Evolutionary conservation across 1,140 invertebrate genomes (phyloP), one percentile per base, ranked within the genome.

Genomic region (Microplitis demolitor): DNA sequence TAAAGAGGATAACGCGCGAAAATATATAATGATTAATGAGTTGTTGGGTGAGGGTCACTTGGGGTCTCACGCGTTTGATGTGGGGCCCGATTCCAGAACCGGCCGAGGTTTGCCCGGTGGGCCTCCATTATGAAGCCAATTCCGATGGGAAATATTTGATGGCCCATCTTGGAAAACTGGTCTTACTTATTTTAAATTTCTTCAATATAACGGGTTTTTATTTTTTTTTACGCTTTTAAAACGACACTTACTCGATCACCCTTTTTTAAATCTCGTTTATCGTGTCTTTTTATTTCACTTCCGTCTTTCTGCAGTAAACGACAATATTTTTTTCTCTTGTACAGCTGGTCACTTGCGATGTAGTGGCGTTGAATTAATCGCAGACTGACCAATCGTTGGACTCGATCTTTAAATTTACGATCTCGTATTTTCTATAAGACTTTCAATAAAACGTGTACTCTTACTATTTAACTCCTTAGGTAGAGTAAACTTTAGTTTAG

Each of bases 11-110:
- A 45, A 45, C 39, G 39, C 39, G 54, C 62, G 73, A 69, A 71
- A 75, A 81, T 83, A 82, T 83, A 80, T 83, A 83, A 83, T 84
- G 83, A 84, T 84, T 83, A 82, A 84, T 83, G 79, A 75, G 56
- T 34, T 51, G 53, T 37, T 53, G 45, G 50, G 61, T 56, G 54
- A 71, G 64, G 69, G 69, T 56, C 73, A 67, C 11, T 80, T 78
- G 80, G 54, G 35, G 66, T 68, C 66, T 58, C 66, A 68, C 53
- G 53, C 35, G 39, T 50, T 4, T 13, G 45, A 66, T 72, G 53
- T 11, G 14, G 53, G 70, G 81, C 77, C 82, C 81, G 79, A 78
- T 84, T 83, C 82, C 79, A 78, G 80, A 83, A 83, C 80, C 81
- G 82, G 83, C 69, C 69, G 24, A 83, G 79, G 76, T 71, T 69